phyloP scores from a whole-genome alignment of 2,888 invertebrate species.

The Tenthredo notha region DNA sequence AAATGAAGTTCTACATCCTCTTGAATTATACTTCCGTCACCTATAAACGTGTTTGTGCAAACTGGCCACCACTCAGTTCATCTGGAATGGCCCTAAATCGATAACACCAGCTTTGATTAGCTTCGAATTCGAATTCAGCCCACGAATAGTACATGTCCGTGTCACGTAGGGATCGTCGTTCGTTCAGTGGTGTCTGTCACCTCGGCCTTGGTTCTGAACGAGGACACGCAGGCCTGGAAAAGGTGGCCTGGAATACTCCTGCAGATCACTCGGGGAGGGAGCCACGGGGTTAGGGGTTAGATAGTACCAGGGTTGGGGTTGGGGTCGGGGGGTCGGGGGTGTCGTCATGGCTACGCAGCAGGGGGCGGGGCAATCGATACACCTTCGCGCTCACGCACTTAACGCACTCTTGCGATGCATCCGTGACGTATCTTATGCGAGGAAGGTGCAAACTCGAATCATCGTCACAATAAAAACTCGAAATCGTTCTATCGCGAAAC shows the following conservation, averaged over 20 bases:
- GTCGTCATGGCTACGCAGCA: slow-evolving; percentile 82
- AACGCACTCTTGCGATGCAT: slow-evolving; percentile 53
- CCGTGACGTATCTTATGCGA: neutral
- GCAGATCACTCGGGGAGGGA: slow-evolving; percentile 36
- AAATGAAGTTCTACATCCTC: neutral
- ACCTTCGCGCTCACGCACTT: slow-evolving; percentile 84
- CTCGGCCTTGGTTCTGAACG: slow-evolving; percentile 38
- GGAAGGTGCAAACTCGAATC: neutral
- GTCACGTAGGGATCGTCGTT: slow-evolving; percentile 25
- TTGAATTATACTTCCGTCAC: neutral
- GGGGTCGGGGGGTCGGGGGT: slow-evolving; percentile 75
- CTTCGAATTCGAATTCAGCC: slow-evolving; percentile 40
- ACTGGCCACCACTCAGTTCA: neutral
- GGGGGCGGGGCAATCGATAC: slow-evolving; percentile 86
- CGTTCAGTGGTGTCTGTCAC: slow-evolving; percentile 35
- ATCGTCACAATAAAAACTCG: neutral
- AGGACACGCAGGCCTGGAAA: slow-evolving; percentile 37
- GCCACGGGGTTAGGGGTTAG: slow-evolving; percentile 41
- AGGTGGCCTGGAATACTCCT: slow-evolving; percentile 24
- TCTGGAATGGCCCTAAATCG: neutral
- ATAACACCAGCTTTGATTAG: neutral
- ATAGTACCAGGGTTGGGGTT: slow-evolving; percentile 66
- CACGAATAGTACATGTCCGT: slow-evolving; percentile 17
- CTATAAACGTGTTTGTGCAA: neutral
- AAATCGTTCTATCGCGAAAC: neutral